Evolutionary conservation across 2,797 vertebrate genomes (phyloP).

Genomic region (Gymnoscopelus microlampas): DNA sequence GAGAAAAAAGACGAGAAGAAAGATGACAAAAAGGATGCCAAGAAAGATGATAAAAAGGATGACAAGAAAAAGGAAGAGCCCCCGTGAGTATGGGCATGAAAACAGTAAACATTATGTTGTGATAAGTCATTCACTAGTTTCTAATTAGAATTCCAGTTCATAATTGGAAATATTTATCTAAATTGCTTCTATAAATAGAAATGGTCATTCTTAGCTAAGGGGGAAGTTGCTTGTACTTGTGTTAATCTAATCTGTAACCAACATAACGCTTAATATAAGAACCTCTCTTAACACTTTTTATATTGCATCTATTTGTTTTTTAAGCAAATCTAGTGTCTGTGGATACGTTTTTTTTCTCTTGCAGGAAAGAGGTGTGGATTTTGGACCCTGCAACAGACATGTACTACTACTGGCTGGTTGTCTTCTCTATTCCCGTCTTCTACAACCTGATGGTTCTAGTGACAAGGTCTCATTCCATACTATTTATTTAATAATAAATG

Average conservation of each 20-base stretch:
- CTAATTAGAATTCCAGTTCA: no score
- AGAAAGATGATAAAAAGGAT: constrained; percentile 57
- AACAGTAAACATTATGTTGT: no score
- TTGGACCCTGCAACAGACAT: constrained; percentile 90
- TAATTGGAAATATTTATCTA: no score
- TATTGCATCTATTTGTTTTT: background rate
- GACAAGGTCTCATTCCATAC: constrained; percentile 84
- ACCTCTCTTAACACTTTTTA: background rate
- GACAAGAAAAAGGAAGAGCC: constrained; percentile 65
- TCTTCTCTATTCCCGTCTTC: constrained; percentile 88
- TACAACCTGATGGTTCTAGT: constrained; percentile 95
- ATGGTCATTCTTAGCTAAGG: no score
- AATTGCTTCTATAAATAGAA: no score
- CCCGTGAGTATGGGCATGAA: constrained; percentile 57
- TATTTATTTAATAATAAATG: no score
- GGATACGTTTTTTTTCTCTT: constrained; percentile 41
- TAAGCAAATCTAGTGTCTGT: no score
- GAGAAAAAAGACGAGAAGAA: constrained; percentile 56
- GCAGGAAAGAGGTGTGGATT: constrained; percentile 87
- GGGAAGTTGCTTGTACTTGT: no score
- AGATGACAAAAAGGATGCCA: constrained; percentile 43
- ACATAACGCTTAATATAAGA: background rate
- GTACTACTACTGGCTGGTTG: constrained; percentile 91
- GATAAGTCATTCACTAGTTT: no score
- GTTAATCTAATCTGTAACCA: no score